phyloP scores from a whole-genome alignment of 2,888 invertebrate genomes.

The Xestoiulus laeticollis region DNA sequence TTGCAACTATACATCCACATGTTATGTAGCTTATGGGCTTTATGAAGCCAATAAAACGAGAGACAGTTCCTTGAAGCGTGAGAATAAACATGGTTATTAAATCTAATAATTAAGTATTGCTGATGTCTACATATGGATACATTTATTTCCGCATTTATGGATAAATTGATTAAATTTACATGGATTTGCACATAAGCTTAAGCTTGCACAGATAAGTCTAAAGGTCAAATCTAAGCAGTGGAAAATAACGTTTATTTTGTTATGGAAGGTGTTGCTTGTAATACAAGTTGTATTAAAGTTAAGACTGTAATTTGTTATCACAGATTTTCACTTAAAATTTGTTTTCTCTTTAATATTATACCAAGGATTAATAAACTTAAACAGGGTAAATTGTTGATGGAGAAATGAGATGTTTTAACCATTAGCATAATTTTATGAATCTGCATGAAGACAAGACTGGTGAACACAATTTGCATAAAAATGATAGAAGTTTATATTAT shows the following conservation, averaged over 20 bases:
- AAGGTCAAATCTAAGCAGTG: neutral
- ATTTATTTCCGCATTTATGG: constrained; percentile 5
- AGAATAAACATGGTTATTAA: constrained; percentile 34
- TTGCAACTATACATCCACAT: neutral
- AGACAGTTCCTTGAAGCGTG: neutral
- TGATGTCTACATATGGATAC: neutral
- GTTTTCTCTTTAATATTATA: too few relatives aligned
- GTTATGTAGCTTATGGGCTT: neutral
- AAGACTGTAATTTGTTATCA: too few relatives aligned
- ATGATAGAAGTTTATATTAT: too few relatives aligned
- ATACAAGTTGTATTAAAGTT: too few relatives aligned
- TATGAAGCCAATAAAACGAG: constrained; percentile 4
- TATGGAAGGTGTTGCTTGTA: too few relatives aligned
- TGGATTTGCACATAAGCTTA: neutral
- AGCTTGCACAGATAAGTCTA: neutral
- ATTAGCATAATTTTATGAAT: too few relatives aligned
- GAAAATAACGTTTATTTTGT: neutral
- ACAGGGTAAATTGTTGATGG: too few relatives aligned
- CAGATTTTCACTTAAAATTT: too few relatives aligned
- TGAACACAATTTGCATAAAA: too few relatives aligned
- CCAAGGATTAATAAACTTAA: too few relatives aligned
- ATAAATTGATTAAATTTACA: neutral
- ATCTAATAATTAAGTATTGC: neutral
- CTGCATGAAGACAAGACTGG: too few relatives aligned
- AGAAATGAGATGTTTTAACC: too few relatives aligned